Conservation (phyloP, 92 coral and sea anemone species). For the Actinernus sp. region DNA sequence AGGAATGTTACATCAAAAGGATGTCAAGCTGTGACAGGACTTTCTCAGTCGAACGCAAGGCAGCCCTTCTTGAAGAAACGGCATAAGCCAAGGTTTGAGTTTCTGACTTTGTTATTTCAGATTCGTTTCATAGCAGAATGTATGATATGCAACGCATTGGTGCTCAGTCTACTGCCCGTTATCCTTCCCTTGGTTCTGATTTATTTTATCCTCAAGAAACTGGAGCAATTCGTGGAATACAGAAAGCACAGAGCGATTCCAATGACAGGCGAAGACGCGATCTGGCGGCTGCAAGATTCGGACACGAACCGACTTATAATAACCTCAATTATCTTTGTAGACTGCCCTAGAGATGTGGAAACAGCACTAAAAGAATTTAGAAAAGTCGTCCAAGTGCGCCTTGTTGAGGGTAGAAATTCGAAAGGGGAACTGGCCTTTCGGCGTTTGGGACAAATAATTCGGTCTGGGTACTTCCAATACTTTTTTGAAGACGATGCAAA, state of each 20-base stretch:
- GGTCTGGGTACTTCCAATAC: constrained; percentile 84
- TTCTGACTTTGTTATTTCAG: not conserved
- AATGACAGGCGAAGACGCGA: constrained; percentile 79
- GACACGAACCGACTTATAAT: constrained; percentile 72
- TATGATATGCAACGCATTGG: constrained; percentile 28
- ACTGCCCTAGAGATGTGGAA: constrained; percentile 18
- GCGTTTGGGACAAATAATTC: constrained; percentile 54
- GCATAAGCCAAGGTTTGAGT: too few species aligned
- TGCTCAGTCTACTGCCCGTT: constrained; percentile 16
- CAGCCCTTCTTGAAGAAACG: too few species aligned
- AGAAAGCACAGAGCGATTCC: constrained; percentile 38
- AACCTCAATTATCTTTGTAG: constrained; percentile 37
- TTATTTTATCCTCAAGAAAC: constrained; percentile 57
- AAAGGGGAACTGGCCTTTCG: constrained; percentile 61
- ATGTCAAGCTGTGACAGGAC: too few species aligned
- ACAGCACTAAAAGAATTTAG: constrained; percentile 54
- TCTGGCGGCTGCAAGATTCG: constrained; percentile 73
- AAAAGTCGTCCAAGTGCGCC: constrained; percentile 47
- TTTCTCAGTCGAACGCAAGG: too few species aligned
- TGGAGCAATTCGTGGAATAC: constrained; percentile 59
- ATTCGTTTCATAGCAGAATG: constrained; percentile 58
- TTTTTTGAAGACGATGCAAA: constrained; percentile 76
- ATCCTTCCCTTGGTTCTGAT: constrained; percentile 46
- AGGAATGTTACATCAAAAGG: too few species aligned
- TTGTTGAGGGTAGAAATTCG: constrained; percentile 51